phyloP scores from a whole-genome alignment of 2,888 invertebrate genomes.

The Agriotes lineatus region DNA sequence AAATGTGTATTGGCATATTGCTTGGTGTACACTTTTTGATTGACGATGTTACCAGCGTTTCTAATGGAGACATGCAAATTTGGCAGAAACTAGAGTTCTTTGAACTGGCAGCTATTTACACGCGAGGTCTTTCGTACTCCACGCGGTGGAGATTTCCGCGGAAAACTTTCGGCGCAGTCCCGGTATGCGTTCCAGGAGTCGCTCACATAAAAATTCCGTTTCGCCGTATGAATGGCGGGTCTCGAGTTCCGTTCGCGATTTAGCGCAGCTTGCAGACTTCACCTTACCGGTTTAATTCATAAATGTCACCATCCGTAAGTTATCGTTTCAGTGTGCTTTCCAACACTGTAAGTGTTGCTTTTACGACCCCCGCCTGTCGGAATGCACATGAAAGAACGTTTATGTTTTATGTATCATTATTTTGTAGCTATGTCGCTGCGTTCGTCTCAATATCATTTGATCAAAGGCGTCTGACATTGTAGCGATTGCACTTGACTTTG shows the following conservation, averaged over 20 bases:
- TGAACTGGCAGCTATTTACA: no score
- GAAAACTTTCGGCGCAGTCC: no score
- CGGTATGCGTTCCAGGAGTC: neutral
- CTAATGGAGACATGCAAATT: no score
- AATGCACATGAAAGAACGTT: constrained; percentile 61
- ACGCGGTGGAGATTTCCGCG: no score
- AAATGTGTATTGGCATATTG: no score
- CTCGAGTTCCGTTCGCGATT: constrained; percentile 31
- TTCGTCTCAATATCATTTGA: constrained; percentile 44
- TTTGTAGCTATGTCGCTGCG: constrained; percentile 52
- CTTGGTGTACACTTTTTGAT: no score
- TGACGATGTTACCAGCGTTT: no score
- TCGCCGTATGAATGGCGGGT: neutral
- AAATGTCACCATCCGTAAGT: constrained; percentile 62
- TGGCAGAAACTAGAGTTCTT: no score
- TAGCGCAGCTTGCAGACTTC: constrained; percentile 34
- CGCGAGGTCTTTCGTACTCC: no score
- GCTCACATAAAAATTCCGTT: neutral
- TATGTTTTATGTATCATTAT: constrained; percentile 61
- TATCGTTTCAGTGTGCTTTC: constrained; percentile 62
- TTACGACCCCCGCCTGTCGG: constrained; percentile 59
- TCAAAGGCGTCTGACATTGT: constrained; percentile 47
- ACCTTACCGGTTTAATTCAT: constrained; percentile 57
- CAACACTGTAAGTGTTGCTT: constrained; percentile 57
- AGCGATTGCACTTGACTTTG: constrained; percentile 44